Evolutionary conservation across 2,113 vertebrate species (phyloP).

Genomic region (Condylura cristata): DNA sequence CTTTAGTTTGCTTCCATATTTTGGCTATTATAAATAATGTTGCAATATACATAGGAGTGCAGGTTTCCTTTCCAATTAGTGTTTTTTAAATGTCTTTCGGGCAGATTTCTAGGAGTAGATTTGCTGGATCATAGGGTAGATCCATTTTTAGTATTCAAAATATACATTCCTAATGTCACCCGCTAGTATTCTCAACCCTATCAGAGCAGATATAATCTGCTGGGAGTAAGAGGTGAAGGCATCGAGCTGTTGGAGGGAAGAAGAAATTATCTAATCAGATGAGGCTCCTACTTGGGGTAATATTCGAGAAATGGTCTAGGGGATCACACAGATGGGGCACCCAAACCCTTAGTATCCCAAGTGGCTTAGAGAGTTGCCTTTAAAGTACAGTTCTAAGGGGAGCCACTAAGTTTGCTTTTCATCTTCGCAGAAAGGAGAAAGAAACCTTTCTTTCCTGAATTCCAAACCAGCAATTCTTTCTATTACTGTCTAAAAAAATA

Average conservation of each 20-base stretch:
- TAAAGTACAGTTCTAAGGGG: not conserved
- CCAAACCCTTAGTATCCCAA: accelerated
- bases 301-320: accelerated
- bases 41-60: too few relatives aligned
- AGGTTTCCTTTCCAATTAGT: too few relatives aligned
- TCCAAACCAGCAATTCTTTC: not conserved
- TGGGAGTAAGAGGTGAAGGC: not conserved
- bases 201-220: not conserved
- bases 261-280: not conserved
- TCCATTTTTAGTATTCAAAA: too few relatives aligned
- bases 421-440: not conserved
- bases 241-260: not conserved
- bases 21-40: too few relatives aligned
- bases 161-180: not conserved
- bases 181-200: not conserved
- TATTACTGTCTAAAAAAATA: not conserved
- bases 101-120: too few relatives aligned
- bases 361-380: not conserved
- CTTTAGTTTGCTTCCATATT: too few relatives aligned
- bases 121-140: too few relatives aligned
- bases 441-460: not conserved
- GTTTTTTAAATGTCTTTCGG: too few relatives aligned
- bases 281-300: not conserved
- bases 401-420: not conserved
- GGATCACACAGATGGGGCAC: accelerated